A percentile compares a stretch with the other conserved stretches of the same genome.
These are phyloP conservation scores for Prietella phreatophila DNA, from an alignment of 2,113 vertebrate species.

Conservation along the genomic window DNA sequence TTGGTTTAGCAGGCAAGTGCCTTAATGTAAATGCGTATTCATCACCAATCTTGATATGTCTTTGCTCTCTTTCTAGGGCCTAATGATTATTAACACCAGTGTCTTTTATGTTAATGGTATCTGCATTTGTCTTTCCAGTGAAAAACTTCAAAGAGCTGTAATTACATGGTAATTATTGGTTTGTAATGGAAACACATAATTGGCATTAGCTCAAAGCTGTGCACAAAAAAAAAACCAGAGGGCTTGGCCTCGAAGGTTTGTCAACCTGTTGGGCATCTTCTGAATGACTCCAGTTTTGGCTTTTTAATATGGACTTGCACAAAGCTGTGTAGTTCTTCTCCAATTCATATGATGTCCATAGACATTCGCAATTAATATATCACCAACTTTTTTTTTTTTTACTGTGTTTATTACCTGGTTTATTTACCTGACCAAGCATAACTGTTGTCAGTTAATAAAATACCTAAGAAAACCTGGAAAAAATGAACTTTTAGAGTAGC, in stretches of 20 bases:
- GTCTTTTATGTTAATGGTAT: slow-evolving; percentile 37
- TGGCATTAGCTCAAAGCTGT: slow-evolving; percentile 22
- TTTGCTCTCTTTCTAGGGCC: neutral
- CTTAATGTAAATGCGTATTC: slow-evolving; percentile 6
- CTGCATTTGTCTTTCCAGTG: slow-evolving; percentile 29
- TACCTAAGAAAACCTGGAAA: neutral
- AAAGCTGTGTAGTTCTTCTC: neutral
- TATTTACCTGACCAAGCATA: neutral
- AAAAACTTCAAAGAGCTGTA: slow-evolving; percentile 46
- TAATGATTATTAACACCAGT: slow-evolving; percentile 52
- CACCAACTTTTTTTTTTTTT: neutral
- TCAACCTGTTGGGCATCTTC: neutral
- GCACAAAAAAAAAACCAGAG: neutral
- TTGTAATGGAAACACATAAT: slow-evolving; percentile 47
- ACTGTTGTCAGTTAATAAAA: slow-evolving; percentile 5
- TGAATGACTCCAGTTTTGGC: neutral
- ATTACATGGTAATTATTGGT: slow-evolving; percentile 54
- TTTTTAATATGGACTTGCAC: neutral
- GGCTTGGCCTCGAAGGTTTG: neutral
- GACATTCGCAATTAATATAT: neutral
- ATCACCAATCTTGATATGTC: slow-evolving; percentile 24
- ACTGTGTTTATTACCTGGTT: neutral
- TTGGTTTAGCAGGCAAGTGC: neutral
- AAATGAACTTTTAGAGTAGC: slow-evolving; percentile 10
- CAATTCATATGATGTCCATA: neutral